These are phyloP conservation scores for Abscondita cerata DNA, from an alignment of 2,888 invertebrate species.

Conservation along the genomic window DNA sequence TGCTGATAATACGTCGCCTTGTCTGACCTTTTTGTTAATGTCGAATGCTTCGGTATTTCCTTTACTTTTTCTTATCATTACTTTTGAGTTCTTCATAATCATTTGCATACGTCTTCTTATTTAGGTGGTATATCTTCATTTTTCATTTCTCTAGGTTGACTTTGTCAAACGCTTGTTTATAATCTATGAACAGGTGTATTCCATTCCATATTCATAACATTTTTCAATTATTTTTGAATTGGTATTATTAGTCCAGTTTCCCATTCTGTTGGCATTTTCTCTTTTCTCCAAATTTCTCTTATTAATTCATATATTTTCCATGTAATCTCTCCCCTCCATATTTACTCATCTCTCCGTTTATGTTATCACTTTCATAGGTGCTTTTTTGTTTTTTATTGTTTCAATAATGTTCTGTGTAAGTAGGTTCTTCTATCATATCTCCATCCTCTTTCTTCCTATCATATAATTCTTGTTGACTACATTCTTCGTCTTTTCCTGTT, in stretches of 20 bases:
- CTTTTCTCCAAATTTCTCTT: no score
- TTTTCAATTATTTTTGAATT: neutral
- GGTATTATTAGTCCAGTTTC: no score
- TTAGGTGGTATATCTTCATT: neutral
- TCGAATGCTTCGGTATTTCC: no score
- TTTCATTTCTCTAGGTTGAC: neutral
- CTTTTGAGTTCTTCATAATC: neutral
- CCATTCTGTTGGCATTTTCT: no score
- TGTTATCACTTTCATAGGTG: no score
- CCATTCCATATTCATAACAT: neutral
- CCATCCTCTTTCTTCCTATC: no score
- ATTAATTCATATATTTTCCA: neutral
- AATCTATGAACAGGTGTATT: neutral
- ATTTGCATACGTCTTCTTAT: neutral
- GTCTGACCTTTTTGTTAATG: neutral
- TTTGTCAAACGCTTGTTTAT: no score
- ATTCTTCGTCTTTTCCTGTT: no score
- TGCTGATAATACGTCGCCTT: no score
- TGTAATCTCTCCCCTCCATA: neutral
- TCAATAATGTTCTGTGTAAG: neutral
- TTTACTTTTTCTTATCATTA: no score
- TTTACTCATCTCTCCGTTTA: neutral
- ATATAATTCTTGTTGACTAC: no score
- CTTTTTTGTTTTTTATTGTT: neutral
- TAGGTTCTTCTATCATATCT: no score